phyloP scores from a whole-genome alignment of 2,888 invertebrate genomes.

The Cheilosia grossa region DNA sequence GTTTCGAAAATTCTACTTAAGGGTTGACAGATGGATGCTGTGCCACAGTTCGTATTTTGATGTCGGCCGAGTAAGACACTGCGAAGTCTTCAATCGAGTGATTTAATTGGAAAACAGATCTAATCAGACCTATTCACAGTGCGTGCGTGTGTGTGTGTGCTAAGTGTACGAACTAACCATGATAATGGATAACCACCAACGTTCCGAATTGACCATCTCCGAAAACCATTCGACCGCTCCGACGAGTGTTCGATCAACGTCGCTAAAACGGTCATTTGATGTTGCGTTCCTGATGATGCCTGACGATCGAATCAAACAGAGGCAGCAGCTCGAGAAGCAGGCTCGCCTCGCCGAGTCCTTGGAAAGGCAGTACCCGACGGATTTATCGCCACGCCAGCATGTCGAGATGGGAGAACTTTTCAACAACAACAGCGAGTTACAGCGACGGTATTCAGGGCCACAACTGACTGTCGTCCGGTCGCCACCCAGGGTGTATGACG shows the following conservation, averaged over 20 bases:
- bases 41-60: constrained; percentile 81
- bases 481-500: constrained; percentile 81
- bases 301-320: constrained; percentile 90
- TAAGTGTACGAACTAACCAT: constrained; percentile 81
- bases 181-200: constrained; percentile 87
- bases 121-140: constrained; percentile 62
- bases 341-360: constrained; percentile 84
- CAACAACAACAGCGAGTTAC: constrained; percentile 77
- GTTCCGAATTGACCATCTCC: constrained; percentile 84
- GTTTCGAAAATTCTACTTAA: constrained; percentile 81
- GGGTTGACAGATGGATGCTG: constrained; percentile 82
- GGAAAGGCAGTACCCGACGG: constrained; percentile 82
- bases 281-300: constrained; percentile 95
- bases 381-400: constrained; percentile 81
- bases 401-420: constrained; percentile 81
- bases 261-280: constrained; percentile 92
- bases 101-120: constrained; percentile 51
- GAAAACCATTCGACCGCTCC: constrained; percentile 77
- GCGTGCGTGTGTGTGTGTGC: constrained; percentile 43
- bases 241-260: constrained; percentile 82
- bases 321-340: constrained; percentile 84
- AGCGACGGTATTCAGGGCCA: constrained; percentile 79
- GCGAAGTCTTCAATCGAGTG: constrained; percentile 31
- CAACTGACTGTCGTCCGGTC: constrained; percentile 80
- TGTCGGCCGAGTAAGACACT: constrained; percentile 77